A percentile compares a stretch with the other conserved stretches of the same genome.
Evolutionary conservation across 2,113 vertebrate species (phyloP).

Genomic region (Phyllopteryx taeniolatus): DNA sequence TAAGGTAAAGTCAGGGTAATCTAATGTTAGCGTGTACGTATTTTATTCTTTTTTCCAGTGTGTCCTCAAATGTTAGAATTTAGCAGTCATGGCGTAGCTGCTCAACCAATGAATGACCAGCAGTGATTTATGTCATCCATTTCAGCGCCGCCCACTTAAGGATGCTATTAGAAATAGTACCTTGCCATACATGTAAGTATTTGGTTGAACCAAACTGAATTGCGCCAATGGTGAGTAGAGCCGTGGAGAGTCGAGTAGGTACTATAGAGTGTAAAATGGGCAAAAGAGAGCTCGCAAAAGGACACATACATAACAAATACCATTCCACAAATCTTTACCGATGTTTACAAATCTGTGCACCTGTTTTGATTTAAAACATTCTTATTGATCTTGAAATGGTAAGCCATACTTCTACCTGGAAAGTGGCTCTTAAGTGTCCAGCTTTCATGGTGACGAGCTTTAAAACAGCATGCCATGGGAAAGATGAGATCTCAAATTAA

Average conservation of each 20-base stretch:
- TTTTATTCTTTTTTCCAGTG: too few relatives aligned
- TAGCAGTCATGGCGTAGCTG: too few relatives aligned
- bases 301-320: neutral
- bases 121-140: too few relatives aligned
- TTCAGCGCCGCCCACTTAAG: too few relatives aligned
- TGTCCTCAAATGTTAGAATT: too few relatives aligned
- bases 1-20: neutral
- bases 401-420: conserved; percentile 60
- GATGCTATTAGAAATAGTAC: too few relatives aligned
- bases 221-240: neutral
- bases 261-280: neutral
- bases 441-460: conserved; percentile 59
- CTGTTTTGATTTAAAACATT: neutral
- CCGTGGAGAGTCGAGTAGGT: neutral
- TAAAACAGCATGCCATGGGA: conserved; percentile 74
- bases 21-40: too few relatives aligned
- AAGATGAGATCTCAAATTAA: conserved; percentile 19
- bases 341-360: neutral
- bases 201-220: too few relatives aligned
- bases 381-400: neutral
- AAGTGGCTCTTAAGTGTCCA: conserved; percentile 61
- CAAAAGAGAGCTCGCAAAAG: neutral
- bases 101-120: too few relatives aligned
- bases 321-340: neutral
- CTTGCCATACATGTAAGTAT: too few relatives aligned